phyloP scores from a whole-genome alignment of 2,888 invertebrate genomes.

The Spatulosminthurus flaviceps region DNA sequence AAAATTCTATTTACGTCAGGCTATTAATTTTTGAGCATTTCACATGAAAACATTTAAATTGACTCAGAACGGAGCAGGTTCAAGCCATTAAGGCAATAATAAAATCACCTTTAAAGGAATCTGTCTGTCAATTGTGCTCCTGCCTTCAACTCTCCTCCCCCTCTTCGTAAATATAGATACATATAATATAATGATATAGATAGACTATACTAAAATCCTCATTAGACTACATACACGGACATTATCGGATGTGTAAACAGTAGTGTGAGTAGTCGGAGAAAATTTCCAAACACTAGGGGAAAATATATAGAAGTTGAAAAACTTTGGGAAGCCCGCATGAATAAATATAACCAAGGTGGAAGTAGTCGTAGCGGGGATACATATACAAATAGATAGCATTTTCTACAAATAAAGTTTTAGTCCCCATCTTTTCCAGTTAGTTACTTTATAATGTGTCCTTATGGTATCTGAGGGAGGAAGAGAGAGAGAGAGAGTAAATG shows the following conservation, averaged over 20 bases:
- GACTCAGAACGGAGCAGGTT: constrained; percentile 38
- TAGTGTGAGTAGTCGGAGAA: too few species aligned
- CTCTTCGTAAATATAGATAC: too few species aligned
- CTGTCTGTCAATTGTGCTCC: background rate
- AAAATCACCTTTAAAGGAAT: constrained; percentile 42
- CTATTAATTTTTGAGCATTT: constrained; percentile 40
- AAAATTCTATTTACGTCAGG: constrained; percentile 32
- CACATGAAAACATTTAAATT: constrained; percentile 43
- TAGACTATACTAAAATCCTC: too few species aligned
- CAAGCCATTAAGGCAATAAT: constrained; percentile 39
- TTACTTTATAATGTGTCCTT: too few species aligned
- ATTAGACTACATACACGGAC: too few species aligned
- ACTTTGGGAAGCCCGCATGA: background rate
- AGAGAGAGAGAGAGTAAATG: too few species aligned
- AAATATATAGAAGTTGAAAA: constrained; percentile 9
- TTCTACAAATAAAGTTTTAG: background rate
- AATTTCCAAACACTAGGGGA: background rate
- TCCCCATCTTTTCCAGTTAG: background rate
- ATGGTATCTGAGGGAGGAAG: too few species aligned
- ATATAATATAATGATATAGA: too few species aligned
- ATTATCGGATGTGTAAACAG: too few species aligned
- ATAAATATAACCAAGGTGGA: constrained; percentile 21
- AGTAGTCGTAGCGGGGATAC: too few species aligned
- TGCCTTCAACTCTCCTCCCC: background rate
- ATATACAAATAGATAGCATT: too few species aligned